phyloP scores from a whole-genome alignment of 2,888 invertebrate species.

The Ectemnius lituratus region DNA sequence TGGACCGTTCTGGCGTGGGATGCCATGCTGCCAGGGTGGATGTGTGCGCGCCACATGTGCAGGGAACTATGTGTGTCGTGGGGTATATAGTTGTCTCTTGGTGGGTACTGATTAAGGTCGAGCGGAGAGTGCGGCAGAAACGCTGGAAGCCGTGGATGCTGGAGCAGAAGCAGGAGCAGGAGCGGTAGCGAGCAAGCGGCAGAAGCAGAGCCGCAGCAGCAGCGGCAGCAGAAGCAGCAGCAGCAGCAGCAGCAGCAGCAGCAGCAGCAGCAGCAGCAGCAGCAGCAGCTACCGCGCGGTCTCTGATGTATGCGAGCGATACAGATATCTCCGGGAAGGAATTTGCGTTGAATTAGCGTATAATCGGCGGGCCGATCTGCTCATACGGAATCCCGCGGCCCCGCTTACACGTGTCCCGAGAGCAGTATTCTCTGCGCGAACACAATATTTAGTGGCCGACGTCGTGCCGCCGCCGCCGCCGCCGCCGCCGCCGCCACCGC shows the following conservation, averaged over 20 bases:
- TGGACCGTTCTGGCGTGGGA: constrained; percentile 36
- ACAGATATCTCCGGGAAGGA: constrained; percentile 76
- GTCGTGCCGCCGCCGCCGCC: constrained; percentile 45
- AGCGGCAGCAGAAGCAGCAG: constrained; percentile 32
- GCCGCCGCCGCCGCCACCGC: constrained; percentile 36
- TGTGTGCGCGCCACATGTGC: constrained; percentile 44
- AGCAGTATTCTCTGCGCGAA: constrained; percentile 76
- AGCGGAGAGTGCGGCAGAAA: constrained; percentile 29
- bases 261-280: constrained; percentile 33
- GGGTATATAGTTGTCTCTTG: constrained; percentile 63
- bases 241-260: constrained; percentile 37
- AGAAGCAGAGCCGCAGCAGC: constrained; percentile 41
- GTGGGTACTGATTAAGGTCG: constrained; percentile 66
- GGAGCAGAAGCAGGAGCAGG: constrained; percentile 29
- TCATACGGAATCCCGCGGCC: constrained; percentile 76
- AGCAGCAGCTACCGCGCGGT: constrained; percentile 55
- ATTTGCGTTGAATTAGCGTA: constrained; percentile 78
- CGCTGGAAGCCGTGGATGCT: constrained; percentile 21
- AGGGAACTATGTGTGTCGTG: constrained; percentile 58
- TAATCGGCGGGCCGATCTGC: constrained; percentile 77
- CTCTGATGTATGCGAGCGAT: constrained; percentile 75
- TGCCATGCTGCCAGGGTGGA: constrained; percentile 29
- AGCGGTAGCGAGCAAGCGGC: constrained; percentile 36
- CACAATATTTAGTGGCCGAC: constrained; percentile 76
- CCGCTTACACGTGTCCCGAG: constrained; percentile 76